Evolutionary conservation across 2,888 invertebrate species (phyloP).

Genomic region (Phragmatobia fuliginosa): DNA sequence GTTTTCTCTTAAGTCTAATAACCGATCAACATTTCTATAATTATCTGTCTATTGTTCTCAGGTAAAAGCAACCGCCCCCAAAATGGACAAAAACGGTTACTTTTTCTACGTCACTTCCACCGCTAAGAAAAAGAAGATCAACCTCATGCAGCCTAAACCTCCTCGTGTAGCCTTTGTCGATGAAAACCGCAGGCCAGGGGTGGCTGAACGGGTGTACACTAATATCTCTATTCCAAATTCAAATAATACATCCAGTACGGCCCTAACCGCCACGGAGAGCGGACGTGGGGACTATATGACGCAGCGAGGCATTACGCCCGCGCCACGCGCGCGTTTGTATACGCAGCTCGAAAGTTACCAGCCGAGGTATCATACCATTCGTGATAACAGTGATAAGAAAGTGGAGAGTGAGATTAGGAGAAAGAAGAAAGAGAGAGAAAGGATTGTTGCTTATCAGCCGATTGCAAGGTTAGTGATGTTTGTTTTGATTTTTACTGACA

Average conservation of each 20-base stretch:
- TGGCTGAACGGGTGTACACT: slow-evolving; percentile 69
- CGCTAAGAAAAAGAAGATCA: slow-evolving; percentile 85
- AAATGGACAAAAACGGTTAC: slow-evolving; percentile 84
- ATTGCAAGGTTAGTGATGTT: slow-evolving; percentile 66
- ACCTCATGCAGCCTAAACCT: slow-evolving; percentile 82
- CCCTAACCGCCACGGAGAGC: slow-evolving; percentile 66
- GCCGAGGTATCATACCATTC: slow-evolving; percentile 82
- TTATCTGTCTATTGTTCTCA: slow-evolving; percentile 50
- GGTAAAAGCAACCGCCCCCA: slow-evolving; percentile 82
- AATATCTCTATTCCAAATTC: slow-evolving; percentile 18
- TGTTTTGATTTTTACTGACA: slow-evolving; percentile 3
- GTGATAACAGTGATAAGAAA: slow-evolving; percentile 81
- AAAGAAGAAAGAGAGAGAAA: slow-evolving; percentile 69
- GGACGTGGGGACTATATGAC: slow-evolving; percentile 73
- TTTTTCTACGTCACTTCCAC: slow-evolving; percentile 82
- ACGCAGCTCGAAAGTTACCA: slow-evolving; percentile 85
- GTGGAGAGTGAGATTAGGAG: slow-evolving; percentile 80
- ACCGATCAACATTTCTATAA: background rate
- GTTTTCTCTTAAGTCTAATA: no score
- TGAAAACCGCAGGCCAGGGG: slow-evolving; percentile 77
- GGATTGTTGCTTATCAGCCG: slow-evolving; percentile 69
- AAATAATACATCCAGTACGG: slow-evolving; percentile 65
- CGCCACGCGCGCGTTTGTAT: slow-evolving; percentile 80
- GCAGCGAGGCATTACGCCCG: slow-evolving; percentile 71
- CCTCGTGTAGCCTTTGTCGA: slow-evolving; percentile 80